Evolutionary conservation across 2,888 invertebrate genomes (phyloP).

Genomic region (Tanaodytes sp.): DNA sequence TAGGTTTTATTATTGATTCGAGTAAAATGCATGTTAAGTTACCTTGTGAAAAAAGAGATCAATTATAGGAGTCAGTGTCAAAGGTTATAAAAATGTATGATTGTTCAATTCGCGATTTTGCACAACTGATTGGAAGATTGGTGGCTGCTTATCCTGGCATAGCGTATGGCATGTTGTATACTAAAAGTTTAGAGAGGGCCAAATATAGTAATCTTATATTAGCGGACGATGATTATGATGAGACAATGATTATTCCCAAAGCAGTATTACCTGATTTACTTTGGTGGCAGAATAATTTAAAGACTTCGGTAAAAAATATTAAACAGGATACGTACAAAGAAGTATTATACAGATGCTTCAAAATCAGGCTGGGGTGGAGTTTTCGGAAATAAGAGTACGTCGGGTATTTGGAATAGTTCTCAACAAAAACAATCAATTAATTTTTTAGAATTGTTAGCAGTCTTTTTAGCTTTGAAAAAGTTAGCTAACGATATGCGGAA

Average conservation of each 20-base stretch:
- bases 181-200: too few relatives aligned
- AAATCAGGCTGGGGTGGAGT: conserved; percentile 41
- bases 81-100: background rate
- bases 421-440: conserved; percentile 9
- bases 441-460: conserved; percentile 12
- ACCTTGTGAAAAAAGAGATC: background rate
- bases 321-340: too few relatives aligned
- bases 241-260: conserved; percentile 32
- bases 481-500: background rate
- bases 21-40: background rate
- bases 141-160: too few relatives aligned
- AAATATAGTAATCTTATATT: too few relatives aligned
- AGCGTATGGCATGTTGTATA: too few relatives aligned
- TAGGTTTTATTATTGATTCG: conserved; percentile 19
- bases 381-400: background rate
- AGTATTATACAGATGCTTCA: conserved; percentile 48
- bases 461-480: background rate
- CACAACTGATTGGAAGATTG: conserved; percentile 30
- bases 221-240: too few relatives aligned
- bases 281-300: too few relatives aligned
- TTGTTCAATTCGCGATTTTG: conserved; percentile 31
- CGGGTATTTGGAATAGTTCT: conserved; percentile 7
- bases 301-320: too few relatives aligned
- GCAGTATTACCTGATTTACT: too few relatives aligned
- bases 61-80: background rate